Percentiles rank a stretch among this genome's conserved stretches.
Conservation (phyloP, 2,113 vertebrate genomes). For the Epinephelus moara region DNA sequence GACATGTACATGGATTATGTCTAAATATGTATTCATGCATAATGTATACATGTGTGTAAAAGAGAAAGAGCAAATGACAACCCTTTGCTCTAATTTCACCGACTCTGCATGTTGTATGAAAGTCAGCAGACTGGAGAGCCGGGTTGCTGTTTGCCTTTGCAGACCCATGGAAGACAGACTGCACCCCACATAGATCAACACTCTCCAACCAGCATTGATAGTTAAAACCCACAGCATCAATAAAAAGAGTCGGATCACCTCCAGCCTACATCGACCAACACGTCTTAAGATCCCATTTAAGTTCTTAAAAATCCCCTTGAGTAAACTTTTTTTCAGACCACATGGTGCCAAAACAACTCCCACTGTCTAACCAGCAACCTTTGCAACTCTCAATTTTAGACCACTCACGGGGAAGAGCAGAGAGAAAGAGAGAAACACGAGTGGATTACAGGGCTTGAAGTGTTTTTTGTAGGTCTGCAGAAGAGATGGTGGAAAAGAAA, state of each 20-base stretch:
- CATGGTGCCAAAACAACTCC: conserved; percentile 36
- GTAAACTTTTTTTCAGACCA: conserved; percentile 26
- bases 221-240: conserved; percentile 21
- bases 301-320: conserved; percentile 5
- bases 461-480: conserved; percentile 38
- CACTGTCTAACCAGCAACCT: conserved; percentile 30
- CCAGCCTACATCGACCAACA: conserved; percentile 19
- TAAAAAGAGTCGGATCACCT: conserved; percentile 32
- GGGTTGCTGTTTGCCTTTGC: not conserved
- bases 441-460: not conserved
- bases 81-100: not conserved
- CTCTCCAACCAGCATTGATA: conserved; percentile 22
- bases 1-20: conserved; percentile 6
- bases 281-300: conserved; percentile 13
- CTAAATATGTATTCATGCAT: conserved; percentile 29
- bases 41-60: not conserved
- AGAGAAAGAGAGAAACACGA: not conserved
- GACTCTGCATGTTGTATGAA: not conserved
- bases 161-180: not conserved
- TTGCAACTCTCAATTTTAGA: conserved; percentile 2
- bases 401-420: conserved; percentile 6
- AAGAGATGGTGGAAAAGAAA: conserved; percentile 26
- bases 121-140: not conserved
- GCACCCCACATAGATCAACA: not conserved
- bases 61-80: not conserved